These are phyloP conservation scores for Agrotis ipsilon DNA, from an alignment of 2,888 invertebrate genomes.

Conservation along the genomic window DNA sequence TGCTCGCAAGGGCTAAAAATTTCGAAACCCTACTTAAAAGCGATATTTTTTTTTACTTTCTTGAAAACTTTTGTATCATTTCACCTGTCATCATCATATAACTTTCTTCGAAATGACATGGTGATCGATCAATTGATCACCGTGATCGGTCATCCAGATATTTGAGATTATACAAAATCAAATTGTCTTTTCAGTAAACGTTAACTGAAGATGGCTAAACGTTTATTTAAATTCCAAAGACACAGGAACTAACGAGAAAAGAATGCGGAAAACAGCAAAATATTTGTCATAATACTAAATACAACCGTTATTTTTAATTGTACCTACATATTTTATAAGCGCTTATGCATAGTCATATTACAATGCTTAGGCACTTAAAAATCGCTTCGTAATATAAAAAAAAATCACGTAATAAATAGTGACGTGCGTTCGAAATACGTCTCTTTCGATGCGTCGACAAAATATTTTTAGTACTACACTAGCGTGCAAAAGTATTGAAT, in stretches of 20 bases:
- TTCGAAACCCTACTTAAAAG: too few species aligned
- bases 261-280: slow-evolving; percentile 24
- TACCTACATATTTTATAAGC: neutral
- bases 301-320: slow-evolving; percentile 25
- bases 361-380: slow-evolving; percentile 12
- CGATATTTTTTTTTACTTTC: too few species aligned
- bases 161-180: too few species aligned
- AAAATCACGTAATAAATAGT: slow-evolving; percentile 16
- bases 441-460: slow-evolving; percentile 2
- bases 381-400: slow-evolving; percentile 1
- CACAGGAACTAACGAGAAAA: neutral
- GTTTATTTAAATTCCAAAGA: slow-evolving; percentile 16
- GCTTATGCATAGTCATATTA: slow-evolving; percentile 16
- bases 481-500: too few species aligned
- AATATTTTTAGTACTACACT: neutral
- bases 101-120: too few species aligned
- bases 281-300: slow-evolving; percentile 34
- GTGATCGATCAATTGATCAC: too few species aligned
- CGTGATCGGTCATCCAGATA: too few species aligned
- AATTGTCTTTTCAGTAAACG: neutral
- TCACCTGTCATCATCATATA: neutral
- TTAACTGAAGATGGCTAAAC: neutral
- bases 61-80: too few species aligned
- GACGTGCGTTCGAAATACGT: slow-evolving; percentile 6
- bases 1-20: too few species aligned